phyloP scores from a whole-genome alignment of 30 jellyfish, hydroid and myxozoan species.

The Pseudorhiza aurosa region DNA sequence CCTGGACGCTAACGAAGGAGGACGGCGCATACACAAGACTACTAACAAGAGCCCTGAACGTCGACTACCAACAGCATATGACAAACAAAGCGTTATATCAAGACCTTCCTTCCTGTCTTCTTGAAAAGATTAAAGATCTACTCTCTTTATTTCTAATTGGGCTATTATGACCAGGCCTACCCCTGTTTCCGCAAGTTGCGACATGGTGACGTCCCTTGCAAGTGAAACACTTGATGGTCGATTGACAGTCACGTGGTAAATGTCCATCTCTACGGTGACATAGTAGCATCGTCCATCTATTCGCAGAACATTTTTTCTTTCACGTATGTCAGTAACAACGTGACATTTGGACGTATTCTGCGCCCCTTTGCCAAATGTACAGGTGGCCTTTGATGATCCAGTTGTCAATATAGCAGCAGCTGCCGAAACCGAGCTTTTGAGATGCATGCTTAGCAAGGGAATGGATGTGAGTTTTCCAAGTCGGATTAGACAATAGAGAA shows the following conservation, averaged over 20 bases:
- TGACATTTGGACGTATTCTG: conserved; percentile 39
- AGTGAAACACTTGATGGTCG: conserved; percentile 30
- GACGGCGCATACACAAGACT: too few species aligned
- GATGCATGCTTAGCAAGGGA: too few species aligned
- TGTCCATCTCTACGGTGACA: conserved; percentile 32
- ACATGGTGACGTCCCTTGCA: conserved; percentile 55
- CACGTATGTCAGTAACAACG: conserved; percentile 29
- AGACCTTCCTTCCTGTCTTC: neutral
- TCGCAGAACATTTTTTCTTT: conserved; percentile 6
- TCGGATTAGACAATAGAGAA: too few species aligned
- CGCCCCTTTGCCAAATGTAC: conserved; percentile 30
- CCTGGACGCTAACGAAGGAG: too few species aligned
- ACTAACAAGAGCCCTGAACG: too few species aligned
- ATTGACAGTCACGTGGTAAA: conserved; percentile 19
- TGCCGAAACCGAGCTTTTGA: too few species aligned
- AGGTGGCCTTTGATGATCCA: neutral
- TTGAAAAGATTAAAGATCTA: neutral
- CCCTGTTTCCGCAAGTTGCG: conserved; percentile 19
- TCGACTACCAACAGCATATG: too few species aligned
- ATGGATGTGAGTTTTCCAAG: too few species aligned
- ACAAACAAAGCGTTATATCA: too few species aligned
- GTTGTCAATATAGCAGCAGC: conserved; percentile 46
- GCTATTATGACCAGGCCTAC: neutral
- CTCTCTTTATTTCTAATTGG: neutral
- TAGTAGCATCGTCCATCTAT: conserved; percentile 31